Conservation (phyloP, 2,797 vertebrate genomes). For the Oryzias sinensis region DNA sequence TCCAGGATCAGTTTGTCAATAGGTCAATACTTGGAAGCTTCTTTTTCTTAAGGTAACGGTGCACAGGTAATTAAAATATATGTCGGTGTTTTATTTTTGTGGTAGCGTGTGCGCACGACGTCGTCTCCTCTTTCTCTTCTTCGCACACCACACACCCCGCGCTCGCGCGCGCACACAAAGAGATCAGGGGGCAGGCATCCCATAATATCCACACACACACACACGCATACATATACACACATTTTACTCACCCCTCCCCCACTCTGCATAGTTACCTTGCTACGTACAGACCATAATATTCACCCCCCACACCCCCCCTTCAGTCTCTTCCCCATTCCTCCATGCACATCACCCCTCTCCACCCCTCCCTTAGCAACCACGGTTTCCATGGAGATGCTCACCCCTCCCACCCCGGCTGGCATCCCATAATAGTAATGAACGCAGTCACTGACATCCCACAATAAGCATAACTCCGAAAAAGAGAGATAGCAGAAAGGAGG, state of each 20-base stretch:
- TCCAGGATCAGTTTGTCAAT: constrained; percentile 54
- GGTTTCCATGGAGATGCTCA: constrained; percentile 76
- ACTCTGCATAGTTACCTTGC: constrained; percentile 89
- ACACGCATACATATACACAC: constrained; percentile 50
- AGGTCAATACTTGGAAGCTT: constrained; percentile 40
- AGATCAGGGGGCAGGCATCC: constrained; percentile 88
- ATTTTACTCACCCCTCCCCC: constrained; percentile 78
- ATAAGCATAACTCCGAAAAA: constrained; percentile 86
- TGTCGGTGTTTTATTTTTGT: constrained; percentile 49
- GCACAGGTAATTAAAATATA: constrained; percentile 50
- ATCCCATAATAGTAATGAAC: constrained; percentile 85
- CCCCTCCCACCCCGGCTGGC: constrained; percentile 63
- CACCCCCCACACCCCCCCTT: constrained; percentile 65
- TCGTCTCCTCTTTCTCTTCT: constrained; percentile 75
- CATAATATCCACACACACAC: constrained; percentile 77
- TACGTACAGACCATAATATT: constrained; percentile 91
- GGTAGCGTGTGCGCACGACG: constrained; percentile 76
- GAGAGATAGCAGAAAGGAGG: constrained; percentile 53
- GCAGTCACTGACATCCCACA: constrained; percentile 85
- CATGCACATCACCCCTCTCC: constrained; percentile 62
- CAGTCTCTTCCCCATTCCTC: constrained; percentile 81
- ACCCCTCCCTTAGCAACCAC: constrained; percentile 76
- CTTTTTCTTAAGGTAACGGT: constrained; percentile 25
- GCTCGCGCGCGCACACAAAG: constrained; percentile 83
- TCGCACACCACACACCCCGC: constrained; percentile 75